Conservation (phyloP, 2,797 vertebrate genomes). For the Synanceia verrucosa region DNA sequence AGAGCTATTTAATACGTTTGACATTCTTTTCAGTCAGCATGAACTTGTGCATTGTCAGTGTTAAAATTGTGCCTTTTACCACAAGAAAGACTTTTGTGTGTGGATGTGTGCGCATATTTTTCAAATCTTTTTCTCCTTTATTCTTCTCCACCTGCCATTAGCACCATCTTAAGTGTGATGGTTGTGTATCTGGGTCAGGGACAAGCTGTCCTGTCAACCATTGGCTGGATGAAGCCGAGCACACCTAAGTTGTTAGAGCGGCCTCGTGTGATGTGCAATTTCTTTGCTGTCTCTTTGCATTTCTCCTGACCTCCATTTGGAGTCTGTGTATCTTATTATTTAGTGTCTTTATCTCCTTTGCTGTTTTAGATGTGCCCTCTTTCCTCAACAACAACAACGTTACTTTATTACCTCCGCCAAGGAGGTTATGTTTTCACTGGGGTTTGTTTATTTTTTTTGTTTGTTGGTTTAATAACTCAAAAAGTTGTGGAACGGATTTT, state of each 20-base stretch:
- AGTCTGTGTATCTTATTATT: slow-evolving; percentile 32
- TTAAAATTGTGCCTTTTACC: slow-evolving; percentile 21
- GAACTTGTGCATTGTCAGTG: slow-evolving; percentile 2
- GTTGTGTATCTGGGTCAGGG: slow-evolving; percentile 76
- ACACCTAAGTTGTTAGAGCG: slow-evolving; percentile 44
- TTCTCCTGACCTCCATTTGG: slow-evolving; percentile 36
- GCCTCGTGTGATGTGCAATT: slow-evolving; percentile 44
- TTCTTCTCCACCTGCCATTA: slow-evolving; percentile 19
- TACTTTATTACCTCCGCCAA: too few species aligned
- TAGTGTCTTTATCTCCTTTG: background rate
- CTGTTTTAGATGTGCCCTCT: background rate
- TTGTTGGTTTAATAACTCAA: too few species aligned
- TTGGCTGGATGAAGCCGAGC: slow-evolving; percentile 34
- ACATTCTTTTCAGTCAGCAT: slow-evolving; percentile 12
- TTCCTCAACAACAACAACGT: too few species aligned
- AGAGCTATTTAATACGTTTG: slow-evolving; percentile 12
- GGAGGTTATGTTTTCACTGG: too few species aligned
- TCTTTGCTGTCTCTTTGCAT: slow-evolving; percentile 50
- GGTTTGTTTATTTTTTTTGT: too few species aligned
- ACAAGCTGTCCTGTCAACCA: slow-evolving; percentile 45
- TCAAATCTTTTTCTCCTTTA: background rate
- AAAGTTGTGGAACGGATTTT: too few species aligned
- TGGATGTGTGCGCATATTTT: slow-evolving; percentile 7
- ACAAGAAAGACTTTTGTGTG: slow-evolving; percentile 23
- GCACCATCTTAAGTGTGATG: slow-evolving; percentile 17